These are phyloP conservation scores for Amblyteles armatorius DNA, from an alignment of 2,888 invertebrate species.

Conservation along the genomic window DNA sequence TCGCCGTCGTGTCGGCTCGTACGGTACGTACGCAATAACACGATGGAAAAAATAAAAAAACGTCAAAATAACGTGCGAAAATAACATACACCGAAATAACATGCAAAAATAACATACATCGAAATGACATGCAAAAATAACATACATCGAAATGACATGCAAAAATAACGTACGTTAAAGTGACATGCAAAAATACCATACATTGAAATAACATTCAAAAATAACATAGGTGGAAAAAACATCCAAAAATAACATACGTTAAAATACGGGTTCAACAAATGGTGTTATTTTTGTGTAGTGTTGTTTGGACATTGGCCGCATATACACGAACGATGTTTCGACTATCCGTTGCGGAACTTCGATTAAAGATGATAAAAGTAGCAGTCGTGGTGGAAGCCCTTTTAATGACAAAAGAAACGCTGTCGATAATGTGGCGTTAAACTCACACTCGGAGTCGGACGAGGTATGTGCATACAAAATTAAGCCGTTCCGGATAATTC, in stretches of 20 bases:
- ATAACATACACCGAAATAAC: neutral
- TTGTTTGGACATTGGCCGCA: neutral
- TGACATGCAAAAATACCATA: no score
- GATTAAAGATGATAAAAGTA: neutral
- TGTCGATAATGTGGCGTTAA: neutral
- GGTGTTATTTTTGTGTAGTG: neutral
- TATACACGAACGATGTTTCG: neutral
- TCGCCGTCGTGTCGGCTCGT: neutral
- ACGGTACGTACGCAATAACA: neutral
- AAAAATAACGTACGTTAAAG: no score
- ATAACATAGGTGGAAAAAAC: no score
- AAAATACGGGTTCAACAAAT: neutral
- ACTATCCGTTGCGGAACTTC: neutral
- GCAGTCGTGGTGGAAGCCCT: no score
- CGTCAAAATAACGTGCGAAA: no score
- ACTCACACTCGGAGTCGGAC: neutral
- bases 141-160: no score
- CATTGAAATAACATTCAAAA: no score
- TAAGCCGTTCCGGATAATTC: slow-evolving; percentile 6
- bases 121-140: no score
- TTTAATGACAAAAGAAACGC: neutral
- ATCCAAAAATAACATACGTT: neutral
- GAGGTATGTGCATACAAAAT: neutral
- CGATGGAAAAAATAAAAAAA: neutral
- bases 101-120: no score